Conservation (phyloP, 1,140 invertebrate species). For the Radopholus similis region DNA sequence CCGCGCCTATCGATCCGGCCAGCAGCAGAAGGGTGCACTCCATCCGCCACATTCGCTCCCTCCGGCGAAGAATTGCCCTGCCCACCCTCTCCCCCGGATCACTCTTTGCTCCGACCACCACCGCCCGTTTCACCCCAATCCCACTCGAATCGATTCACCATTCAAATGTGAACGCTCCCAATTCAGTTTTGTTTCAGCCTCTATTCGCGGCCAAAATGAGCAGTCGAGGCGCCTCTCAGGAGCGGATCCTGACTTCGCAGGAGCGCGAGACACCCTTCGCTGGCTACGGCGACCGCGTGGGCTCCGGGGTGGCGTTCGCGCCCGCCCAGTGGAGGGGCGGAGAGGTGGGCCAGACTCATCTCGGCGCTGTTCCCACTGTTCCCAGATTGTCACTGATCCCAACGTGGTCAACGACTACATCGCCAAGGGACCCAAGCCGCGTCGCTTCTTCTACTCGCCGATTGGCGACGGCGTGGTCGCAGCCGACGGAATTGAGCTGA, state of each 20-base stretch:
- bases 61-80: neutral
- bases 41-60: neutral
- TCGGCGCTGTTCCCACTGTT: neutral
- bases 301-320: constrained; percentile 55
- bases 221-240: constrained; percentile 27
- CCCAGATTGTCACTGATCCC: constrained; percentile 43
- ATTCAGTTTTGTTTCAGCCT: neutral
- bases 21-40: no score
- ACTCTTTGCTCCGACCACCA: neutral
- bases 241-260: constrained; percentile 22
- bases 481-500: constrained; percentile 56
- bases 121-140: neutral
- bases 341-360: constrained; percentile 39
- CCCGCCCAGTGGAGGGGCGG: constrained; percentile 48
- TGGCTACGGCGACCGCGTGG: constrained; percentile 57
- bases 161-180: neutral
- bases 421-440: no score
- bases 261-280: constrained; percentile 45
- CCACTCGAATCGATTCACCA: neutral
- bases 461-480: constrained; percentile 59
- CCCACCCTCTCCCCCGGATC: neutral
- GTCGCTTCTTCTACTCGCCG: constrained; percentile 44
- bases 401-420: constrained; percentile 43
- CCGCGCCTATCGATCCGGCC: no score
- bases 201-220: constrained; percentile 29